Evolutionary conservation across 2,113 vertebrate genomes (phyloP).

Genomic region (Emberiza fucata): DNA sequence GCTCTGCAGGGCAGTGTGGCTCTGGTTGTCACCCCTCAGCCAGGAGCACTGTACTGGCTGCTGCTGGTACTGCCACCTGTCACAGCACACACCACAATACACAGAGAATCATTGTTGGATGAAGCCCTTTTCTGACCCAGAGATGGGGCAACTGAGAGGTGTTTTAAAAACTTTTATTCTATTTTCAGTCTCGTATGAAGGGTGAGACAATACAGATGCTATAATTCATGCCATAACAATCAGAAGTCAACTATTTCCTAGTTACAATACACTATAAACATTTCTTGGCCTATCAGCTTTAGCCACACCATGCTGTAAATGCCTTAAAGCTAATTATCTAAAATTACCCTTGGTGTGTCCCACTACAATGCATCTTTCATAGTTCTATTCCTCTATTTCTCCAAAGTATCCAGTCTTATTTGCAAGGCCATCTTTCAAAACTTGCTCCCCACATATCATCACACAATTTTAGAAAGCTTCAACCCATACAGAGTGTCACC

Average conservation of each 20-base stretch:
- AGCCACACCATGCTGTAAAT: neutral
- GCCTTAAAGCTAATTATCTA: neutral
- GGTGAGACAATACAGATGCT: neutral
- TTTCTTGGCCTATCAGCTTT: neutral
- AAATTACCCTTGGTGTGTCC: neutral
- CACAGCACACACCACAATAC: neutral
- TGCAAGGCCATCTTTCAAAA: neutral
- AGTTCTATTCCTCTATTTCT: neutral
- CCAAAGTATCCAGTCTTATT: neutral
- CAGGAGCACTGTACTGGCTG: neutral
- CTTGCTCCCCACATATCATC: neutral
- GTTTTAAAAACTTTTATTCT: neutral
- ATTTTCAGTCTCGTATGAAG: neutral
- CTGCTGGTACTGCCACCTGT: neutral
- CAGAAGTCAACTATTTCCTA: neutral
- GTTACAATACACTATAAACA: neutral
- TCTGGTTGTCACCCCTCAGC: rapidly evolving
- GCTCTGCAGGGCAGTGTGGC: neutral
- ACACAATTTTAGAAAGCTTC: neutral
- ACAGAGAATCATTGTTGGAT: neutral
- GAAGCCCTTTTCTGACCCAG: neutral
- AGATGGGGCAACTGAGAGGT: neutral
- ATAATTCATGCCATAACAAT: neutral
- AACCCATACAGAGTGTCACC: neutral
- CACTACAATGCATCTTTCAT: neutral